These are phyloP conservation scores for Chaetodon trifasciatus DNA, from an alignment of 2,797 vertebrate species.

Conservation along the genomic window DNA sequence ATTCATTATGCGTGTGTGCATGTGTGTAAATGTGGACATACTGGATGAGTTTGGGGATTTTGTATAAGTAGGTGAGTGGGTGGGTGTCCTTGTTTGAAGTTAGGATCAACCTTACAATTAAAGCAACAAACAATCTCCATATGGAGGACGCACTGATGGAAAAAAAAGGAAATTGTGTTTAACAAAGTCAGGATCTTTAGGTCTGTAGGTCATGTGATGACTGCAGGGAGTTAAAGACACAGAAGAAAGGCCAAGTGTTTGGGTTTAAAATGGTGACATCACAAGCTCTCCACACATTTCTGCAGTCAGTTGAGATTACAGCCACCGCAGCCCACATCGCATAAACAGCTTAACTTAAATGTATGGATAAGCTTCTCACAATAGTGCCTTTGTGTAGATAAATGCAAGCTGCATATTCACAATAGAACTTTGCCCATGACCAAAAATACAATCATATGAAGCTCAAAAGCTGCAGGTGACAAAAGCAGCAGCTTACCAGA, in stretches of 20 bases:
- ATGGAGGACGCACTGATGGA: conserved; percentile 17
- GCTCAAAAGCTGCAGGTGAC: conserved; percentile 61
- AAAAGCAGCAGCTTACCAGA: conserved; percentile 45
- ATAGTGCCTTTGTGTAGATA: conserved; percentile 58
- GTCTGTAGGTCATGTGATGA: conserved; percentile 9
- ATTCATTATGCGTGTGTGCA: conserved; percentile 32
- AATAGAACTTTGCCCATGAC: conserved; percentile 45
- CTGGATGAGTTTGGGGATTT: conserved; percentile 18
- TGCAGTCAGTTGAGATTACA: conserved; percentile 58
- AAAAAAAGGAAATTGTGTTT: conserved; percentile 8
- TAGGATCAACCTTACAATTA: conserved; percentile 53
- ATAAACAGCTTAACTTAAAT: conserved; percentile 70
- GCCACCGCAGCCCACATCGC: conserved; percentile 37
- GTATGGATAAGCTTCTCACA: conserved; percentile 61
- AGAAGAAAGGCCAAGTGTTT: conserved; percentile 1
- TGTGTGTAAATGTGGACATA: conserved; percentile 47
- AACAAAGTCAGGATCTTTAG: conserved; percentile 4
- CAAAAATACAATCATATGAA: conserved; percentile 55
- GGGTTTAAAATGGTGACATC: conserved; percentile 42
- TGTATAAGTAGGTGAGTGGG: conserved; percentile 27
- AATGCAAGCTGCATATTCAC: conserved; percentile 60
- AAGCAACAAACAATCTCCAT: conserved; percentile 57
- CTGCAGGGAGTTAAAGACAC: background rate
- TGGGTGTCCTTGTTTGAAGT: conserved; percentile 63
- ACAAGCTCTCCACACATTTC: conserved; percentile 43